Percentiles rank a stretch among this genome's conserved stretches.
These are phyloP conservation scores for Tethya wilhelma DNA, from an alignment of 37 sponge, comb jelly and placozoan species.

Conservation along the genomic window DNA sequence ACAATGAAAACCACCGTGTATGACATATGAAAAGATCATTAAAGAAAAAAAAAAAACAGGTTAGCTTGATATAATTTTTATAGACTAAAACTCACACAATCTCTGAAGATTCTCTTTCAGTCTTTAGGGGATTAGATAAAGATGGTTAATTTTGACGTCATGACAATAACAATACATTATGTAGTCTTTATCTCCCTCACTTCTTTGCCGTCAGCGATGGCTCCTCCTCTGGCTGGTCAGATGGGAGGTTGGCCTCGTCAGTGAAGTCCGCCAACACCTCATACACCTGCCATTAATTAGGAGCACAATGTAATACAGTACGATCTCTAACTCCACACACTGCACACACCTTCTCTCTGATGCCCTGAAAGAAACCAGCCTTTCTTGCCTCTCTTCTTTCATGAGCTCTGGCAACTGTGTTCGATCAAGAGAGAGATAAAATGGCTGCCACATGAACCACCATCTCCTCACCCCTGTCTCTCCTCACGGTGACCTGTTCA, in stretches of 20 bases:
- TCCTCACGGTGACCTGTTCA: constrained; percentile 25
- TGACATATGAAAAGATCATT: background rate
- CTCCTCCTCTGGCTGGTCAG: constrained; percentile 14
- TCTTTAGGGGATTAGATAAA: constrained; percentile 27
- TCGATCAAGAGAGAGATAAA: background rate
- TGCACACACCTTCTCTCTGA: background rate
- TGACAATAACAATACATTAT: background rate
- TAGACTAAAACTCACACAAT: constrained; percentile 16
- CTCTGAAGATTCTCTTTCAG: constrained; percentile 62
- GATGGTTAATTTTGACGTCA: background rate
- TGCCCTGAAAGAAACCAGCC: background rate
- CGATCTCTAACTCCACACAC: background rate
- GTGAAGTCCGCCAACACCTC: constrained; percentile 65
- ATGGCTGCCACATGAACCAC: no score
- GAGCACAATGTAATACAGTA: no score
- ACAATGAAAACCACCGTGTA: no score
- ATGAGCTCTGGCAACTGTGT: background rate
- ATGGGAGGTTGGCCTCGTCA: constrained; percentile 16
- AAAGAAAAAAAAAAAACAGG: background rate
- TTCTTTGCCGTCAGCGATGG: constrained; percentile 30
- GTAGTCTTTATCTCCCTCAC: constrained; percentile 16
- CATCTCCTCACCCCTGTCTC: no score
- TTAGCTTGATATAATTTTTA: background rate
- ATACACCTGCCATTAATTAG: constrained; percentile 38
- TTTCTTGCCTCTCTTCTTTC: background rate